These are phyloP conservation scores for Amphipyra tragopoginis DNA, from an alignment of 2,888 invertebrate genomes.

Conservation along the genomic window DNA sequence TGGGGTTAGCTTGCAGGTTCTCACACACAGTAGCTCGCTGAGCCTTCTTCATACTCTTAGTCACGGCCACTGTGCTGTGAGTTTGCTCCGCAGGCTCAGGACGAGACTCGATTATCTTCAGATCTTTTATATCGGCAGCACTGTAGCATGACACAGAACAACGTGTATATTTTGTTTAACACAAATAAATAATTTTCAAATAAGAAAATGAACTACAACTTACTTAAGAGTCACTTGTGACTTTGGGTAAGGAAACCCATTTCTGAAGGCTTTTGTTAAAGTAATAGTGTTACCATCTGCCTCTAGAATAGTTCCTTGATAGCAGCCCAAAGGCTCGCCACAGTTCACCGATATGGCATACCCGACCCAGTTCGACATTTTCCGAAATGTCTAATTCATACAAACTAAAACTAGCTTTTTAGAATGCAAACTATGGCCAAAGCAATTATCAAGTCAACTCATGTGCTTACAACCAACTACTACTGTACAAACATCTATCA, in stretches of 20 bases:
- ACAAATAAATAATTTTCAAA: not conserved
- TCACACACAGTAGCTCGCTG: slow-evolving; percentile 82
- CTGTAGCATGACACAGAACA: slow-evolving; percentile 77
- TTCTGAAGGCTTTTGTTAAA: slow-evolving; percentile 94
- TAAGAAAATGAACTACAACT: slow-evolving; percentile 43
- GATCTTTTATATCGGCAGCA: slow-evolving; percentile 93
- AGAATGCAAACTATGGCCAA: slow-evolving; percentile 1
- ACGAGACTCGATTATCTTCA: slow-evolving; percentile 93
- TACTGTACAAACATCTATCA: slow-evolving; percentile 15
- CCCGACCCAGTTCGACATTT: slow-evolving; percentile 92
- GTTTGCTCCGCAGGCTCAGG: slow-evolving; percentile 77
- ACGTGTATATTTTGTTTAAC: not conserved
- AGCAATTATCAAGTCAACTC: slow-evolving; percentile 12
- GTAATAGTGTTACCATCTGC: slow-evolving; percentile 93
- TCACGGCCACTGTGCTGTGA: slow-evolving; percentile 82
- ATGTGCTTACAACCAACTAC: slow-evolving; percentile 26
- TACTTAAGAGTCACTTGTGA: slow-evolving; percentile 87
- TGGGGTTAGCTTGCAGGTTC: slow-evolving; percentile 78
- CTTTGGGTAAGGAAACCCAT: slow-evolving; percentile 91
- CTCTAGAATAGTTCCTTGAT: slow-evolving; percentile 94
- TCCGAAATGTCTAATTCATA: slow-evolving; percentile 22
- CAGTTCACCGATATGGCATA: slow-evolving; percentile 96
- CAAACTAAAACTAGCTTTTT: slow-evolving; percentile 5
- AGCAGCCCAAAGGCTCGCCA: slow-evolving; percentile 93
- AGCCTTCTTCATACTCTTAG: slow-evolving; percentile 73